Evolutionary conservation across 2,888 invertebrate genomes (phyloP), one percentile per base, ranked within the genome.

Genomic region (Chloroclystis v-ata): DNA sequence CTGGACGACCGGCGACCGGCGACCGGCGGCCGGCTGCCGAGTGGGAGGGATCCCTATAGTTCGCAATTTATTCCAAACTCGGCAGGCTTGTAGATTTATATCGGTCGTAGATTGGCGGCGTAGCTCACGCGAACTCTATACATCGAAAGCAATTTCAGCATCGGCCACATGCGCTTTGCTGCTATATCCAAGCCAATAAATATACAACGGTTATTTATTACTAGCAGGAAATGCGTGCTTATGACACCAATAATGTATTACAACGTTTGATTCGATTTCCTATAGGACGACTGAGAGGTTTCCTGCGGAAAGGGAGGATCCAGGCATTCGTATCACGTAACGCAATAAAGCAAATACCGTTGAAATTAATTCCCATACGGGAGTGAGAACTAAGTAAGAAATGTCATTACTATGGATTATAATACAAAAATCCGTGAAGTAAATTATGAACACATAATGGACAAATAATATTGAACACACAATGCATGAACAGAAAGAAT

Each of bases 31-130:
- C 28, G 28, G 68, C 64, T 67, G 69, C 65, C 63, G 70, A 75
- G 77, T 74, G 73, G 75, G 72, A 70, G 63, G 65, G 67, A 75
- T 77, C 72, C 75, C 75, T 76, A 75, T 70, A 78, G 75, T 75
- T 76, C 60, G 77, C 79, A 78, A 82, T 83, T 80, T 82, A 83
- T 82, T 79, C 70, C 68, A 73, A 78, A 74, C 74, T 75, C 76
- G 67, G 69, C 72, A 69, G 69, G 71, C 72, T 72, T 70, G 76
- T 75, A 82, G 80, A 82, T 84, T 83, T 82, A 80, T 84, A 83
- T 83, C 80, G 70, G 66, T 64, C 67, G 63, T 69, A 72, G 75
- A 80, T 78, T 73, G 77, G 75, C 69, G 70, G 76, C 66, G 69
- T 70, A 66, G 61, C 75, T 73, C 79, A 81, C 82, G 78, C 80